These are phyloP conservation scores for Homarus gammarus DNA, from an alignment of 2,888 invertebrate species.

Conservation along the genomic window DNA sequence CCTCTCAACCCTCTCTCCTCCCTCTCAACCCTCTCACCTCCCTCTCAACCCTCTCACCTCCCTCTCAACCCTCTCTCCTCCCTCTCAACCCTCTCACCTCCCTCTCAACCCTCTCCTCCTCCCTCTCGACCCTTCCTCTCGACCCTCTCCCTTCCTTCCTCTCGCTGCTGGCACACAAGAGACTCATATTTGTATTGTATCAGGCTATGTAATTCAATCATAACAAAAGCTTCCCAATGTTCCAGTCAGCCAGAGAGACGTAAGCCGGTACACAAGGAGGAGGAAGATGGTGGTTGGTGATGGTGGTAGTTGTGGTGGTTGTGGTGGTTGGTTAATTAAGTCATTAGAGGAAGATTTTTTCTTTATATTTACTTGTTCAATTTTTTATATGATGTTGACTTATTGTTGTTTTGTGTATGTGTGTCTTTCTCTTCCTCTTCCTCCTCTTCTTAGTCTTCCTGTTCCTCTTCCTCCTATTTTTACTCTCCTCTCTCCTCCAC, in stretches of 20 bases:
- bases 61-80: not conserved
- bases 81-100: not conserved
- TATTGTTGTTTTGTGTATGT: too few relatives aligned
- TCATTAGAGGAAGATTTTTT: too few relatives aligned
- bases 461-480: too few relatives aligned
- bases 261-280: not conserved
- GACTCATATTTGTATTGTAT: conserved; percentile 58
- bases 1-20: not conserved
- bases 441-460: too few relatives aligned
- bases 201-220: conserved; percentile 58
- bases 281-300: not conserved
- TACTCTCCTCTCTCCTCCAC: too few relatives aligned
- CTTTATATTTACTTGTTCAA: too few relatives aligned
- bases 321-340: too few relatives aligned
- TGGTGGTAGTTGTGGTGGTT: too few relatives aligned
- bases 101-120: too few relatives aligned
- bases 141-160: conserved; percentile 4
- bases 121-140: not conserved
- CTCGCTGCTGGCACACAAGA: conserved; percentile 30
- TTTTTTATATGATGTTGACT: too few relatives aligned
- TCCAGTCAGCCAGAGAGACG: conserved; percentile 6
- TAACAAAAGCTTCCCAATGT: conserved; percentile 46
- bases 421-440: too few relatives aligned
- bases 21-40: not conserved
- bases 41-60: not conserved